Evolutionary conservation across 2,888 invertebrate species (phyloP).

Genomic region (Acanthacorydalis orientalis): DNA sequence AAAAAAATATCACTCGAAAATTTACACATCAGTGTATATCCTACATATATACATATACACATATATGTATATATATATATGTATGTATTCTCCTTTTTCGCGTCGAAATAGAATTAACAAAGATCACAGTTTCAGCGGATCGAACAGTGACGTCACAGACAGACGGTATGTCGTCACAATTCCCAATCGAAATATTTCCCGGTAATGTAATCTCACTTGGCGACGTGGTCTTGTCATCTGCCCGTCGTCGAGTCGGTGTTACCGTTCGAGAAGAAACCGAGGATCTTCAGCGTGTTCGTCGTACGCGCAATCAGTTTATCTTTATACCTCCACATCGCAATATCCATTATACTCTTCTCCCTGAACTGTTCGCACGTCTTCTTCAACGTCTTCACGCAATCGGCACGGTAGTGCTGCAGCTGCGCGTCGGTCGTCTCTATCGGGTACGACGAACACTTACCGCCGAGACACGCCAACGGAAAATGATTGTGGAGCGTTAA

Average conservation of each 20-base stretch:
- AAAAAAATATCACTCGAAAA: no score
- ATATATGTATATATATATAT: no score
- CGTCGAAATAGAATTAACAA: no score
- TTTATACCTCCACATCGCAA: slow-evolving; percentile 77
- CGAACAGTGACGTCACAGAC: not conserved
- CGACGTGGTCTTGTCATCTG: slow-evolving; percentile 1
- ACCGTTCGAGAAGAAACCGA: slow-evolving; percentile 46
- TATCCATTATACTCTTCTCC: slow-evolving; percentile 66
- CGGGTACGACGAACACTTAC: slow-evolving; percentile 66
- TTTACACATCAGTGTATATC: no score
- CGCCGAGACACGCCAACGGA: slow-evolving; percentile 73
- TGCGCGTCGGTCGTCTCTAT: slow-evolving; percentile 71
- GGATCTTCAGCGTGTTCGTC: slow-evolving; percentile 46
- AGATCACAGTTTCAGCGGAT: slow-evolving; percentile 3
- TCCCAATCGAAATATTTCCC: not conserved
- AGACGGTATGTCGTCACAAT: not conserved
- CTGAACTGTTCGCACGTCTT: slow-evolving; percentile 71
- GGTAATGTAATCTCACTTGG: no score
- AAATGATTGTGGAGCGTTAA: slow-evolving; percentile 85
- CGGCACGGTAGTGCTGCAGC: slow-evolving; percentile 84
- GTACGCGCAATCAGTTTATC: slow-evolving; percentile 54
- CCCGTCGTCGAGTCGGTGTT: slow-evolving; percentile 1
- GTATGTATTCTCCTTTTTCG: no score
- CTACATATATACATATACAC: no score
- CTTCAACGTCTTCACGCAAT: slow-evolving; percentile 76